Evolutionary conservation across 2,797 vertebrate genomes (phyloP), one percentile per base, ranked within the genome.

Genomic region (Setipinna tenuifilis): DNA sequence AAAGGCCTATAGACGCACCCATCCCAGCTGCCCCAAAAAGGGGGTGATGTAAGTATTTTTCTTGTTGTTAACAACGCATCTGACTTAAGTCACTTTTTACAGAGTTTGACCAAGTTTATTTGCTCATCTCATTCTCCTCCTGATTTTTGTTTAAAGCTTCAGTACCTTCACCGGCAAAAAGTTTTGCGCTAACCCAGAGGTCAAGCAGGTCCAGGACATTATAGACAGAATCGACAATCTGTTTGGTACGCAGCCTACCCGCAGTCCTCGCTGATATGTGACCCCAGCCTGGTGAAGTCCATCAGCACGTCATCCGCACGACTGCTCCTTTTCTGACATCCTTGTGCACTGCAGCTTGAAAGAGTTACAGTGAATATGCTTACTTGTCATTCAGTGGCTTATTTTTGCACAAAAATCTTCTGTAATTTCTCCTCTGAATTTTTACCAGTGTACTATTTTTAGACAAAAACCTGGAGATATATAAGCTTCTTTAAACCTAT

Each of bases 31-130:
- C 68, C 68, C 68, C 28, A 19, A 35, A 41, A 35, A 35, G 14
- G 68, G 28, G 14, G 68, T 75, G 28, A 16, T 75, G 48, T 78
- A 12, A 14, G 50, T 50, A 75, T 80, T 88, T 78, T 46, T 75
- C 1, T 0, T 44, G 84, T 89, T 86, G 14, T 4, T 75, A 35
- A 75, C 68, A 75, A 23, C 28, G 35, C 28, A 17, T 75, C 6
- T 31, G 16, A 75, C 28, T 19, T 17, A 75, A 35, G 14, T 54
- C 14, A 54, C 50, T 54, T 54, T 54, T 54, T 14, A 54, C 9
- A 54, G 9, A 14, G 50, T 54, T 54, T 54, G 50, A 54, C 14
- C 14, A 54, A 54, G 50, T 9, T 3, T 54, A 54, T 54, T 54
- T 41, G 35, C 35, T 41, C 7, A 54, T 54, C 50, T 54, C 50